These are phyloP conservation scores for Oreochromis aureus DNA, from an alignment of 2,113 vertebrate species.

Conservation along the genomic window DNA sequence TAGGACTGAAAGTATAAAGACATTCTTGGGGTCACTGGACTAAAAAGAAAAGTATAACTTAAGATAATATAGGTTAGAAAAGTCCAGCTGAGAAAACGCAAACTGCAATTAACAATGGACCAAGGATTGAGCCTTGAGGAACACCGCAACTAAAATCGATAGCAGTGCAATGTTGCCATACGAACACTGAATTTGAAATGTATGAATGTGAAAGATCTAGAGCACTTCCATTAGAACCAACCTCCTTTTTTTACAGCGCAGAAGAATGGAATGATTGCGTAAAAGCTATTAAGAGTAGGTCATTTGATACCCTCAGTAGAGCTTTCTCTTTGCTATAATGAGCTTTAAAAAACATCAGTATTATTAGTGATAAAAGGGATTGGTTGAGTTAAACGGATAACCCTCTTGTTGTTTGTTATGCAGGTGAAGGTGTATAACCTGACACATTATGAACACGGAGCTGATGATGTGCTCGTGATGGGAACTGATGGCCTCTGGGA, in stretches of 20 bases:
- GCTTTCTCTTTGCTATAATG: neutral
- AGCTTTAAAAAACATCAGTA: neutral
- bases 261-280: neutral
- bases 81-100: neutral
- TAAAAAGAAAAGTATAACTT: neutral
- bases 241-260: rapidly evolving
- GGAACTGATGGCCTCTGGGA: constrained; percentile 98
- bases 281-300: neutral
- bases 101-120: neutral
- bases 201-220: neutral
- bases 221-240: neutral
- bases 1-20: neutral
- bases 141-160: neutral
- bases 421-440: constrained; percentile 92
- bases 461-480: constrained; percentile 90
- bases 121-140: neutral
- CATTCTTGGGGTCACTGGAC: neutral
- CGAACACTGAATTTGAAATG: neutral
- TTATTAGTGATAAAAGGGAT: neutral
- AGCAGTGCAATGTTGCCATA: rapidly evolving
- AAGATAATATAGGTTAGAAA: neutral
- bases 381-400: neutral
- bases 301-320: neutral
- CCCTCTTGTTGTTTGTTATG: neutral
- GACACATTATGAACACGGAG: constrained; percentile 82